Base-by-base conservation (phyloP, 2,113 vertebrate species). In the Pedionomus torquatus region DNA sequence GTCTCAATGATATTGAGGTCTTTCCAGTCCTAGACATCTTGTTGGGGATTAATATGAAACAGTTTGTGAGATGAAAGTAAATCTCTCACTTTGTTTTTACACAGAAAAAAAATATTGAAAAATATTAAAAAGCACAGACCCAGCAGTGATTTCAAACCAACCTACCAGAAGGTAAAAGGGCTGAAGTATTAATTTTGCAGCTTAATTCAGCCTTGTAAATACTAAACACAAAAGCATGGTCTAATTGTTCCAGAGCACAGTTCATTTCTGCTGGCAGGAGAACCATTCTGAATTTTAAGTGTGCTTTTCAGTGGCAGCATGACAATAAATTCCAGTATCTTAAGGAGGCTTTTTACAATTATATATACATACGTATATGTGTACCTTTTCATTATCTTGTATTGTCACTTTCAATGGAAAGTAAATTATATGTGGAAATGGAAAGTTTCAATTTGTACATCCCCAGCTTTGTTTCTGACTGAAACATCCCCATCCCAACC, bases 171-270 rank as follows among this genome's bases (percentile, higher is more conserved):
- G 16, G 25, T 46, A 75, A 83, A 87, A 76, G 51, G 35, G 41
- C 61, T 76, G 79, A 61, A 65, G 26, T 10, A 72, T 96, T 81
- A 72, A 72, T 84, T 94, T 54, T 72, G 66, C 63, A 61, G 70
- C 16, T 69, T 78, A 87, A 87, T 87, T 91, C 61, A 79, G n/a
- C 72, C 77, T 69, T 92, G 72, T 79, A 95, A 95, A 92, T 83
- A 92, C 81, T 65, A 54, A 84, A 61, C 31, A 61, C 37, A 93
- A 78, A 95, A 93, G 65, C 28, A 52, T 1, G 8, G 60, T 35
- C 57, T 84, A 82, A 95, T 74, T 95, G 77, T 60, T 95, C 69
- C 78, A 83, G 65, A 95, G 66, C 76, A 69, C 61, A 65, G 66
- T 74, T 93, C 65, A 92, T 87, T 89, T 93, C 80, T 83, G 77